Evolutionary conservation across 2,888 invertebrate genomes (phyloP).

Genomic region (Yponomeuta malinellus): DNA sequence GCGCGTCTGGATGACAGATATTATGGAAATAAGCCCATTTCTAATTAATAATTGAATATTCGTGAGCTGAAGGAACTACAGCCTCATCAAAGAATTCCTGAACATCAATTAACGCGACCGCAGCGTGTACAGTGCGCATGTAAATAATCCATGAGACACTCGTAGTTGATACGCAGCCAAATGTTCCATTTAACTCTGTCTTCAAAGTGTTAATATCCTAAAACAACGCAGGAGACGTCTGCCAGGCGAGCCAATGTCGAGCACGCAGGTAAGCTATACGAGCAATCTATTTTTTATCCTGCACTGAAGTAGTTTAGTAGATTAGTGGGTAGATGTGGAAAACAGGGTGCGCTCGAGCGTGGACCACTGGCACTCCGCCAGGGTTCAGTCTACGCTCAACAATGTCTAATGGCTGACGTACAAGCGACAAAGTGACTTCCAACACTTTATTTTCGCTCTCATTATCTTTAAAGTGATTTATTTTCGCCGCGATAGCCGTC

Average conservation of each 20-base stretch:
- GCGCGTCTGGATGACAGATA: constrained; percentile 19
- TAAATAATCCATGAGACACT: constrained; percentile 48
- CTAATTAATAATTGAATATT: constrained; percentile 14
- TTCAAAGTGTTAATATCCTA: constrained; percentile 32
- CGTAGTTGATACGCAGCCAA: constrained; percentile 52
- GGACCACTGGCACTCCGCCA: constrained; percentile 50
- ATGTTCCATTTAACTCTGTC: constrained; percentile 26
- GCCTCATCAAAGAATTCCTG: constrained; percentile 30
- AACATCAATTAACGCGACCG: constrained; percentile 35
- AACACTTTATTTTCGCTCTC: constrained; percentile 70
- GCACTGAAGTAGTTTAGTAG: constrained; percentile 28
- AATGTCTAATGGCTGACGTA: constrained; percentile 53
- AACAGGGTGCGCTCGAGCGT: constrained; percentile 43
- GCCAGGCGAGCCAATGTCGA: constrained; percentile 26
- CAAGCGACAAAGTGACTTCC: constrained; percentile 60
- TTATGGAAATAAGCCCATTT: constrained; percentile 23
- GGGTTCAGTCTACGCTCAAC: constrained; percentile 31
- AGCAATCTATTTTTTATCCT: not conserved
- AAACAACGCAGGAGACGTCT: constrained; percentile 25
- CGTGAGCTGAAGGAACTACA: constrained; percentile 13
- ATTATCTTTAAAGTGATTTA: constrained; percentile 72
- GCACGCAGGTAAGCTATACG: constrained; percentile 1
- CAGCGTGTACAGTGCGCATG: constrained; percentile 34
- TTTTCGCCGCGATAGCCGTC: constrained; percentile 49
- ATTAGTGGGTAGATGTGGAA: constrained; percentile 38